These are phyloP conservation scores for Miltochrista miniata DNA, from an alignment of 2,888 invertebrate species.

Conservation along the genomic window DNA sequence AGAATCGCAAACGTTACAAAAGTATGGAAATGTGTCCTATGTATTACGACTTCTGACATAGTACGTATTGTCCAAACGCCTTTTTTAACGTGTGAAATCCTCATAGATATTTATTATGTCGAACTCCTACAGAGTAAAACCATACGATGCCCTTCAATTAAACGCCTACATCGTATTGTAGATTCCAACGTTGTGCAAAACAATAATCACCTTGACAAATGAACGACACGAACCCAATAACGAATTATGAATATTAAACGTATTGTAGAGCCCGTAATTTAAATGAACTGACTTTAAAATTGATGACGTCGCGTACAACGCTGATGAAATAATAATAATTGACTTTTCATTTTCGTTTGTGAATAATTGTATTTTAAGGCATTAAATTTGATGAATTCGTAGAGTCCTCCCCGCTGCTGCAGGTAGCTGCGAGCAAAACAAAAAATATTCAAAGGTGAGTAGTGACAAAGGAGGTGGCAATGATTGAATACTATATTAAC, in stretches of 20 bases:
- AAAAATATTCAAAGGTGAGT: not conserved
- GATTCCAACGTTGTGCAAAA: not conserved
- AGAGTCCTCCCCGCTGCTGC: slow-evolving; percentile 4
- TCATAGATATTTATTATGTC: too few species aligned
- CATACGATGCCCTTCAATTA: too few species aligned
- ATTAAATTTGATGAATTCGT: slow-evolving; percentile 10
- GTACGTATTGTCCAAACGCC: too few species aligned
- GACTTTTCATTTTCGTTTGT: slow-evolving; percentile 9
- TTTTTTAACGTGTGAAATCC: too few species aligned
- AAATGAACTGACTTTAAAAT: slow-evolving; percentile 1
- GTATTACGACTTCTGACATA: too few species aligned
- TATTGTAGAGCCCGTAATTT: not conserved
- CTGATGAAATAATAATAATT: slow-evolving; percentile 2
- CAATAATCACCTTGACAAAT: not conserved
- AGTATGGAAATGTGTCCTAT: too few species aligned
- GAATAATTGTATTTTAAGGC: slow-evolving; percentile 10
- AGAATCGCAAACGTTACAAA: too few species aligned
- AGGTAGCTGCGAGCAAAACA: not conserved
- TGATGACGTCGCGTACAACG: not conserved
- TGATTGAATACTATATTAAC: too few species aligned
- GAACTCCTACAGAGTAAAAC: too few species aligned
- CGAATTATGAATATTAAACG: slow-evolving; percentile 7
- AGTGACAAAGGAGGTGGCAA: not conserved
- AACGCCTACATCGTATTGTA: too few species aligned
- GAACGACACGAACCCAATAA: not conserved